Conservation (phyloP, 2,797 vertebrate genomes). For the Telmatherina bonti region DNA sequence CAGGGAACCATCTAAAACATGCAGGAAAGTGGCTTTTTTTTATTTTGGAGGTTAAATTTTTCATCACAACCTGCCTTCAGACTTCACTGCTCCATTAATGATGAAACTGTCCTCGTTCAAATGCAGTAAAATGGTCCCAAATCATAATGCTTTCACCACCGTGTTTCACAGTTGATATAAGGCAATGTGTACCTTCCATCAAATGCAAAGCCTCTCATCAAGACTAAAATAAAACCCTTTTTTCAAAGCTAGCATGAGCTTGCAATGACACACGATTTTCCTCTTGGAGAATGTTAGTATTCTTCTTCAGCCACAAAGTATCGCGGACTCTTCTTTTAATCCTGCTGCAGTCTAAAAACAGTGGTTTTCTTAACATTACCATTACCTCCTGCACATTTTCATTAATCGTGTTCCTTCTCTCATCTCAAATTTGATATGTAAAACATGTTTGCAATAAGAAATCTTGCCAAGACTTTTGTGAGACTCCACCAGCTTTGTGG, state of each 20-base stretch:
- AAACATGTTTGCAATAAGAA: background rate
- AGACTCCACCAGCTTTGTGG: background rate
- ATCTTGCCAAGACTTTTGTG: background rate
- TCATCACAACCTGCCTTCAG: background rate
- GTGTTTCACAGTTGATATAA: background rate
- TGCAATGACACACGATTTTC: background rate
- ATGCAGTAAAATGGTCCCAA: background rate
- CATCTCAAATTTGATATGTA: background rate
- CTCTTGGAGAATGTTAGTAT: background rate
- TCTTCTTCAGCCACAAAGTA: background rate
- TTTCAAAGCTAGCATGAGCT: background rate
- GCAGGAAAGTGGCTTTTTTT: background rate
- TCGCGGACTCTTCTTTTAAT: background rate
- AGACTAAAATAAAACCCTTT: background rate
- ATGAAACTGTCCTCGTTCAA: background rate
- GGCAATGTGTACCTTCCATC: background rate
- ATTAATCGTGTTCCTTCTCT: background rate
- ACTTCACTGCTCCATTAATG: background rate
- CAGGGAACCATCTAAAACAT: too few relatives aligned
- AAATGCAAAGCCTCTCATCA: background rate
- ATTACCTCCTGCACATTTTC: background rate
- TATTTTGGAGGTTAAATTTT: background rate
- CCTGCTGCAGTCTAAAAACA: background rate
- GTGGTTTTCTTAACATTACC: background rate
- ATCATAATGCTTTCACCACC: background rate